Conservation (phyloP, 2,113 vertebrate genomes). For the Collichthys lucidus region DNA sequence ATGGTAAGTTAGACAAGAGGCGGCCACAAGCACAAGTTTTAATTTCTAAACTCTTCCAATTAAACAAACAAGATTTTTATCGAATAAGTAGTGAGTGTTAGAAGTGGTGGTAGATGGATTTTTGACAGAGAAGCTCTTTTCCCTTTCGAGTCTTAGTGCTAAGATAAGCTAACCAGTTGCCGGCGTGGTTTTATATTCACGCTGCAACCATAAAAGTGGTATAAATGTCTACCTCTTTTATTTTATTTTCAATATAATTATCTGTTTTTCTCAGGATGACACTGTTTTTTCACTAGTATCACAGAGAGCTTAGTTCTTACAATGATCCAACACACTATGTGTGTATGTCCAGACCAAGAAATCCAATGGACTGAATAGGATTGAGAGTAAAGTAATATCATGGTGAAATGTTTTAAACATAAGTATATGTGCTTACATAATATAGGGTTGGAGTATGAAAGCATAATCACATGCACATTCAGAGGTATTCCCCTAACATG, state of each 20-base stretch:
- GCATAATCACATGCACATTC: not conserved
- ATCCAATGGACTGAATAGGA: not conserved
- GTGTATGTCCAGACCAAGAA: not conserved
- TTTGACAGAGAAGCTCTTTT: too few species aligned
- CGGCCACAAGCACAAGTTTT: too few species aligned
- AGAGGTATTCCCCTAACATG: slow-evolving; percentile 50
- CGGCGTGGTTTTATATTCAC: not conserved
- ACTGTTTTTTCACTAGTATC: not conserved
- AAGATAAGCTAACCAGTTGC: not conserved
- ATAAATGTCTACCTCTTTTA: not conserved
- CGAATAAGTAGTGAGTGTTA: not conserved
- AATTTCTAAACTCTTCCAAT: not conserved
- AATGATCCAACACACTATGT: not conserved
- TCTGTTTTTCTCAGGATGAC: not conserved
- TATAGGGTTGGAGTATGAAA: not conserved
- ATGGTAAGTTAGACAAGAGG: too few species aligned
- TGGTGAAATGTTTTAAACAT: slow-evolving; percentile 1
- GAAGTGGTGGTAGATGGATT: not conserved
- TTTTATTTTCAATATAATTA: not conserved
- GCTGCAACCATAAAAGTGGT: not conserved
- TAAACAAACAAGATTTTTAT: not conserved
- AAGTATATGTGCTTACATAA: not conserved
- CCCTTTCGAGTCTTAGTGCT: not conserved
- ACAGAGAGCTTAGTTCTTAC: not conserved
- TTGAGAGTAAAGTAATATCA: not conserved